Evolutionary conservation across 2,113 vertebrate species (phyloP).

Genomic region (Struthio camelus): DNA sequence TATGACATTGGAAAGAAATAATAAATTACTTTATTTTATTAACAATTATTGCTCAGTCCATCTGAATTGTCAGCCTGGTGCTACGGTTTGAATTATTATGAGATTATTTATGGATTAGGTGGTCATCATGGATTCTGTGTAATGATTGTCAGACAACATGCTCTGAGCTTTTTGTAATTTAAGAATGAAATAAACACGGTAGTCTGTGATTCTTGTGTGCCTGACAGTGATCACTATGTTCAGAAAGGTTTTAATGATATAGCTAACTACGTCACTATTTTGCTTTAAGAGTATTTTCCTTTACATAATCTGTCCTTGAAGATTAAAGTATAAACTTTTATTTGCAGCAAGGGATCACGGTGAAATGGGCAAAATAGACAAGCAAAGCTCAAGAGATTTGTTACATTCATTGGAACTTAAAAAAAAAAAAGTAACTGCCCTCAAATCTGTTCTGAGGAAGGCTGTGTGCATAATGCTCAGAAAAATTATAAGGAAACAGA

Average conservation of each 20-base stretch:
- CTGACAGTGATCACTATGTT: background rate
- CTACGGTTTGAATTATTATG: background rate
- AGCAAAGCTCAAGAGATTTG: background rate
- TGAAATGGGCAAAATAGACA: background rate
- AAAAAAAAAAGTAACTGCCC: background rate
- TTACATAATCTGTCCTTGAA: slow-evolving; percentile 20
- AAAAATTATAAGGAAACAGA: background rate
- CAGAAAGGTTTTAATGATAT: background rate
- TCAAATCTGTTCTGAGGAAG: background rate
- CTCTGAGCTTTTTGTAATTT: background rate
- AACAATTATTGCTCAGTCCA: background rate
- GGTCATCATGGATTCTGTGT: background rate
- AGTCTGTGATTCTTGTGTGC: background rate
- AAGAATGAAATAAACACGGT: background rate
- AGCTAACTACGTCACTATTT: background rate
- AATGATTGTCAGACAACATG: background rate
- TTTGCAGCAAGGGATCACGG: background rate
- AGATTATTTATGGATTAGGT: background rate
- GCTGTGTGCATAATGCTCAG: background rate
- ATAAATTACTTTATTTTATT: background rate
- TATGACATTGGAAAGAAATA: background rate
- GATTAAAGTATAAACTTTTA: background rate
- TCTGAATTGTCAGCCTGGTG: background rate
- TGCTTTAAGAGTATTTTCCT: background rate
- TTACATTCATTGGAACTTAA: background rate